phyloP scores from a whole-genome alignment of 2,113 vertebrate genomes.

The Rutilus rutilus region DNA sequence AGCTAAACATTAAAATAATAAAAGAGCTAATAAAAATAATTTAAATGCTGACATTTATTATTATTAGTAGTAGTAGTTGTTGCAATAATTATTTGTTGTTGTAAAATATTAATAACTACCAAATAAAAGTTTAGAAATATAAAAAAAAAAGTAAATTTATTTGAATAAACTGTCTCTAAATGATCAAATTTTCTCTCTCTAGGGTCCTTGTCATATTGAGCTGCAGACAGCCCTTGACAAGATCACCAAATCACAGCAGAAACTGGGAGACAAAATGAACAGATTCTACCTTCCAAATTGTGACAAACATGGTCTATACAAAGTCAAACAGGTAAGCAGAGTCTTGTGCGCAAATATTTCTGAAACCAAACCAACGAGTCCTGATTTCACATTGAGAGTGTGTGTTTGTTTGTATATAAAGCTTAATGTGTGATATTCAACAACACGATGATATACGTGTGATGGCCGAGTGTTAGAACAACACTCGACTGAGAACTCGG shows the following conservation, averaged over 20 bases:
- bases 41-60: too few relatives aligned
- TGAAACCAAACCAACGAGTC: not conserved
- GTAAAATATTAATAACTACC: not conserved
- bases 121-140: not conserved
- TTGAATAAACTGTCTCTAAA: too few relatives aligned
- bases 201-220: constrained; percentile 90
- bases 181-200: not conserved
- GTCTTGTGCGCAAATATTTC: not conserved
- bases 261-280: constrained; percentile 79
- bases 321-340: constrained; percentile 88
- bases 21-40: too few relatives aligned
- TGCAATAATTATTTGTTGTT: not conserved
- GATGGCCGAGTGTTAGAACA: constrained; percentile 13
- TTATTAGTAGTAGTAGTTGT: too few relatives aligned
- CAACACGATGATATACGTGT: constrained; percentile 1
- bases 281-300: constrained; percentile 96
- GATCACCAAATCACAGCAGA: constrained; percentile 83
- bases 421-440: constrained; percentile 15
- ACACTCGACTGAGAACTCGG: constrained; percentile 22
- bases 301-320: constrained; percentile 88
- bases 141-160: too few relatives aligned
- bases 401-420: constrained; percentile 14
- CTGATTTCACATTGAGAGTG: not conserved
- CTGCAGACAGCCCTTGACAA: constrained; percentile 86
- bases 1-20: not conserved